Base-by-base conservation (phyloP, 2,797 vertebrate species). In the Anisognathus igniventris region DNA sequence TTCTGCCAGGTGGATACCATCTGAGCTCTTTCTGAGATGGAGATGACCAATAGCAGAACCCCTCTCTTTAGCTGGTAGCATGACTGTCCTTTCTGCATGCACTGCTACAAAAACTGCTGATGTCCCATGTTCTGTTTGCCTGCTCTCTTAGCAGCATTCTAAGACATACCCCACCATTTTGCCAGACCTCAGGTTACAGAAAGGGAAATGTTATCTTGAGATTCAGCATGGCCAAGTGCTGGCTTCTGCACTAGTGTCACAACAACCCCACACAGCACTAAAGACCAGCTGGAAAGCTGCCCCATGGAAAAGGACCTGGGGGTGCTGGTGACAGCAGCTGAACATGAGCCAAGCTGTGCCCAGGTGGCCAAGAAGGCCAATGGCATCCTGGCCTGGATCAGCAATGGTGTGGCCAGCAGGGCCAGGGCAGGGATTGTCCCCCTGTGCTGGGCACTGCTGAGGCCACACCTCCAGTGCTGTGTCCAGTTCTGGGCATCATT, bases 391-490 rank as follows among this genome's bases (percentile, higher is more conserved):
- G 48, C 48, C 48, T 28, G 48, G 48, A 40, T 40, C 39, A 73
- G 53, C 45, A 33, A 7, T 2, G 2, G 21, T 45, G 45, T 31
- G 39, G 45, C 9, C 67, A 66, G 53, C 30, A 47, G 45, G 27
- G 10, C 5, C 35, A 56, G 8, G 53, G 4, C 25, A 60, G 18
- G 1, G 17, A 35, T 40, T 60, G 33, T 51, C 24, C 30, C 19
- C 2, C 17, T 66, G 68, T 31, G 0, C 60, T 60, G 0, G 23
- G 47, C 47, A 47, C 12, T 31, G 22, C 0, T 53, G 54, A 74
- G 33, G 30, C 8, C 30, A 31, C 47, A 66, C 0, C 30, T 60
- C 0, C 2, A 67, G 30, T 39, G 4, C 45, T 45, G 28, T 45
- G 39, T 6, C 25, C 30, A 40, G 21, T 5, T 19, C 2, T 60